phyloP scores from a whole-genome alignment of 2,888 invertebrate species.

The Euplexia lucipara region DNA sequence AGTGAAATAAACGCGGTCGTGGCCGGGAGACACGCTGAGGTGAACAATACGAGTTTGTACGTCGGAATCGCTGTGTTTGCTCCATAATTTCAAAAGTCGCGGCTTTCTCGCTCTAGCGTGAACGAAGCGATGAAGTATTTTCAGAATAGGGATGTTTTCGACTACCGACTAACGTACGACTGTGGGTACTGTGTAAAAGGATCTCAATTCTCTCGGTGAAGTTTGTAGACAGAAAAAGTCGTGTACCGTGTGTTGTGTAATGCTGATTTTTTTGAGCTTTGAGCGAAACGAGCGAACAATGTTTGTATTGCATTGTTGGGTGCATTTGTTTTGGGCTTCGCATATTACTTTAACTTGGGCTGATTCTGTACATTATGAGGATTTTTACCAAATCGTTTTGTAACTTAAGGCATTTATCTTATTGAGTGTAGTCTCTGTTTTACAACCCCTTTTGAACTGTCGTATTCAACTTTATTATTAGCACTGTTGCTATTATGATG shows the following conservation, averaged over 20 bases:
- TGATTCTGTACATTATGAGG: neutral
- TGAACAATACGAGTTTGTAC: slow-evolving; percentile 67
- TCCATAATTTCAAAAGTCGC: slow-evolving; percentile 73
- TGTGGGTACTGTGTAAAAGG: slow-evolving; percentile 31
- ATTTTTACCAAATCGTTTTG: neutral
- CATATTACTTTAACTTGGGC: neutral
- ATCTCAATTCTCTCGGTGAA: slow-evolving; percentile 45
- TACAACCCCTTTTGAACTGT: neutral
- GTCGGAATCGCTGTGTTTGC: slow-evolving; percentile 72
- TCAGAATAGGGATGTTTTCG: slow-evolving; percentile 47
- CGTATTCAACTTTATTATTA: neutral
- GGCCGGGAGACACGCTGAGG: slow-evolving; percentile 55
- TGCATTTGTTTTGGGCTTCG: slow-evolving; percentile 1
- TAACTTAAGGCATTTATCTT: no score
- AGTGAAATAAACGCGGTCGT: slow-evolving; percentile 72
- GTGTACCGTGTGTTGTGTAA: slow-evolving; percentile 29
- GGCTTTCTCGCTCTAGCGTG: slow-evolving; percentile 35
- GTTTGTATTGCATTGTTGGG: slow-evolving; percentile 25
- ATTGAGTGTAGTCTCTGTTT: neutral
- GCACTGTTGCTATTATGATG: neutral
- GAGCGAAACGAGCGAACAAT: slow-evolving; percentile 10
- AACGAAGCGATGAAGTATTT: slow-evolving; percentile 42
- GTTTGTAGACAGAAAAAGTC: slow-evolving; percentile 58
- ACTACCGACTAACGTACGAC: slow-evolving; percentile 25
- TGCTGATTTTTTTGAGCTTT: slow-evolving; percentile 41